phyloP scores from a whole-genome alignment of 2,113 vertebrate genomes.

The Nematolebias whitei region DNA sequence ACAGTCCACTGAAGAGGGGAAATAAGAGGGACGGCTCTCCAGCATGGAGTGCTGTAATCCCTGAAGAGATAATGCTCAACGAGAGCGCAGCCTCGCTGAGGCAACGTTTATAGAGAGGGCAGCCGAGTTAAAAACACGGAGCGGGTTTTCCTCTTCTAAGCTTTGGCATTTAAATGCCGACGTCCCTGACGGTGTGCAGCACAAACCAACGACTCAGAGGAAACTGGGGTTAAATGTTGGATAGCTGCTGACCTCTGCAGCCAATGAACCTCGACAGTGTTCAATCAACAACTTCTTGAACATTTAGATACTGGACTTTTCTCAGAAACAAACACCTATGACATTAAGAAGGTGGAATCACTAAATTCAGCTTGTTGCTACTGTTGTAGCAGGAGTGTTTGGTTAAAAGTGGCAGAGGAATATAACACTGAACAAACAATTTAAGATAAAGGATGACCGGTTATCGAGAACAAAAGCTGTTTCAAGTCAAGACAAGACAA shows the following conservation, averaged over 20 bases:
- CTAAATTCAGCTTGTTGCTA: not conserved
- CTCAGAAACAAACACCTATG: not conserved
- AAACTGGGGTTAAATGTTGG: slow-evolving; percentile 43
- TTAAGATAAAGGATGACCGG: no score
- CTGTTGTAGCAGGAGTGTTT: not conserved
- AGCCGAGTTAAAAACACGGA: slow-evolving; percentile 13
- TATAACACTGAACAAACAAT: no score
- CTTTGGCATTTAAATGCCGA: slow-evolving; percentile 38
- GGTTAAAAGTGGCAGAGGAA: not conserved
- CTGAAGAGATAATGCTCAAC: slow-evolving; percentile 44
- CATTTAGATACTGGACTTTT: slow-evolving; percentile 4
- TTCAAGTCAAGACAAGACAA: no score
- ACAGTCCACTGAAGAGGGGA: slow-evolving; percentile 27
- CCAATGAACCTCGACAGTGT: slow-evolving; percentile 28
- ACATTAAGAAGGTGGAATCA: not conserved
- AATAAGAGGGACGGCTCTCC: slow-evolving; percentile 46
- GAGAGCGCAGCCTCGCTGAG: slow-evolving; percentile 19
- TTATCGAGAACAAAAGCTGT: not conserved
- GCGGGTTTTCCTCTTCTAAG: slow-evolving; percentile 1
- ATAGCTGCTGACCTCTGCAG: slow-evolving; percentile 34
- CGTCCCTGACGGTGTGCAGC: slow-evolving; percentile 30
- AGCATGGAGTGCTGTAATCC: slow-evolving; percentile 34
- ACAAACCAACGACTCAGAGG: slow-evolving; percentile 35
- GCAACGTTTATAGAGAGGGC: slow-evolving; percentile 12
- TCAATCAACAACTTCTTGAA: slow-evolving; percentile 16